These are phyloP conservation scores for Aphelinus atriplicis DNA, from an alignment of 1,140 invertebrate genomes.

Conservation along the genomic window DNA sequence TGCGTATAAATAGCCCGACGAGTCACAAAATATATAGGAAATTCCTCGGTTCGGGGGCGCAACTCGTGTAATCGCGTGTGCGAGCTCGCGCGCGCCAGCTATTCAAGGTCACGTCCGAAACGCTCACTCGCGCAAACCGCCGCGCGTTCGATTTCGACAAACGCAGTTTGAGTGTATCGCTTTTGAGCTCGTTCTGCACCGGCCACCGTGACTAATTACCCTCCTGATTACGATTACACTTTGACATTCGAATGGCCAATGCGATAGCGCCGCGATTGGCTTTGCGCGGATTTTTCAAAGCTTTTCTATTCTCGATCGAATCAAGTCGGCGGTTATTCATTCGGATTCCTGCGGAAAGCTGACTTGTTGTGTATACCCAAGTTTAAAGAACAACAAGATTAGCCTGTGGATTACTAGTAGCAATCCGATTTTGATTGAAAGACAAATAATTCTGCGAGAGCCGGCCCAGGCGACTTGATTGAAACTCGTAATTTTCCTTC, in stretches of 20 bases:
- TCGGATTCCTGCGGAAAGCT: no score
- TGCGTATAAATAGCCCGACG: slow-evolving; percentile 10
- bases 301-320: neutral
- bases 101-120: slow-evolving; percentile 36
- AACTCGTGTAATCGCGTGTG: slow-evolving; percentile 16
- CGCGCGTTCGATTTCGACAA: neutral
- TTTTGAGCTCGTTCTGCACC: neutral
- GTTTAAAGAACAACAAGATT: no score
- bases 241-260: slow-evolving; percentile 19
- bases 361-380: no score
- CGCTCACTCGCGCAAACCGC: slow-evolving; percentile 12
- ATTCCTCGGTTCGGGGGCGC: slow-evolving; percentile 8
- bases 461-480: no score
- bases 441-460: no score
- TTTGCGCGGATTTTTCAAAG: slow-evolving; percentile 4
- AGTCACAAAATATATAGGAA: slow-evolving; percentile 31
- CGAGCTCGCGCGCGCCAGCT: neutral
- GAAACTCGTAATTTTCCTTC: no score
- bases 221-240: slow-evolving; percentile 4
- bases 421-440: no score
- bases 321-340: no score
- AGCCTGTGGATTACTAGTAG: no score
- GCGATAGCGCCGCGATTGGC: slow-evolving; percentile 22
- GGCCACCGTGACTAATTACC: neutral
- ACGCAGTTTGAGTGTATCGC: neutral